Conservation (phyloP, 2,797 vertebrate genomes). For the Rhabdomys pumilio region DNA sequence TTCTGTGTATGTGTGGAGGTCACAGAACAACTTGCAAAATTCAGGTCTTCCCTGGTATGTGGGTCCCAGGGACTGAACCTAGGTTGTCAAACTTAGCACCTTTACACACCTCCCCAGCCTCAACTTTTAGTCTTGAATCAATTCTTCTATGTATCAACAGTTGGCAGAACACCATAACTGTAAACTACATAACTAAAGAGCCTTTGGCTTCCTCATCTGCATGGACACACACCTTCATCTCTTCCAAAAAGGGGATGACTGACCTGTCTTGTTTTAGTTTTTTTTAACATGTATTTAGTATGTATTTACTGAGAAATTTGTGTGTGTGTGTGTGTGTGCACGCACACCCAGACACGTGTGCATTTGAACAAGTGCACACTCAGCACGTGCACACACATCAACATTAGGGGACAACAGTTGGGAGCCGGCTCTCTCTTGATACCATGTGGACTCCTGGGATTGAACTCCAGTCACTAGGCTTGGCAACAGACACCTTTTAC, state of each 20-base stretch:
- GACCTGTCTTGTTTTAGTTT: background rate
- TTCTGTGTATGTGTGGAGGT: background rate
- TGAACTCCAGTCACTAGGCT: background rate
- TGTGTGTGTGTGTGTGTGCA: background rate
- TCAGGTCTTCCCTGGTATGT: background rate
- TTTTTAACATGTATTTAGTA: background rate
- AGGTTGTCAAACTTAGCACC: background rate
- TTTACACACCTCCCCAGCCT: background rate
- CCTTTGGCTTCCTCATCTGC: background rate
- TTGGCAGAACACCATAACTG: background rate
- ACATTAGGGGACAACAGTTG: background rate
- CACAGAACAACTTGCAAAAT: background rate
- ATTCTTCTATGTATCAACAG: background rate
- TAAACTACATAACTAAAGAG: background rate
- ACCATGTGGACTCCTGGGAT: background rate
- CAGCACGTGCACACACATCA: too few relatives aligned
- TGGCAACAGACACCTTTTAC: background rate
- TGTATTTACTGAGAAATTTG: background rate
- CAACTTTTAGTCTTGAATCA: background rate
- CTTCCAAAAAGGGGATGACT: background rate
- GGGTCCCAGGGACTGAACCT: background rate
- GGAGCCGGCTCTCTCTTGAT: background rate
- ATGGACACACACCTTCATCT: background rate
- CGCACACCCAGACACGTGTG: background rate
- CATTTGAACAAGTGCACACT: background rate